Base-by-base conservation (phyloP, 2,113 vertebrate genomes). In the Columba livia region DNA sequence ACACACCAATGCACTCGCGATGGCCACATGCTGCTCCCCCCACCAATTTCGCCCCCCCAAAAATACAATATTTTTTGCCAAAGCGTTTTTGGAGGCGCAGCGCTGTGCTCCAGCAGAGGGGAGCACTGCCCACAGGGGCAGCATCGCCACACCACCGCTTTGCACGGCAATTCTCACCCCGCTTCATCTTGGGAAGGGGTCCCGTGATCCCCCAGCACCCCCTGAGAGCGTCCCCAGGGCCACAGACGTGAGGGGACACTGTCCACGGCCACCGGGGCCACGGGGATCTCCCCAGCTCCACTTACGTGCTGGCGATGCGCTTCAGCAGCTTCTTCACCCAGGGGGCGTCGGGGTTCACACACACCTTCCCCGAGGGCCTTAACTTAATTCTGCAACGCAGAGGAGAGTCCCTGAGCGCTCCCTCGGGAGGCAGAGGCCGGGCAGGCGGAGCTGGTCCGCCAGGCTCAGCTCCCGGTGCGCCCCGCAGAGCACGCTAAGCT, bases 251-350 rank as follows among this genome's bases (percentile, higher is more conserved):
- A 25, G 1, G 11, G 26, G 86, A n/a, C 10, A 34, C 26, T 66
- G 12, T 3, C 56, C 36, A 6, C 36, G 29, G 16, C 36, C 36
- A 18, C 29, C 21, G 0, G 4, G 69, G 44, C 50, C 50, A 32
- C 42, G 60, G 2, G 12, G 16, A 0, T 26, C 74, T 31, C 53
- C 20, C 2, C 25, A 4, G 12, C 53, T 10, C 34, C 4, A 96
- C 96, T 96, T 72, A 97, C 96, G 38, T 90, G 96, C 75, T 36
- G 4, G 85, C 94, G 5, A 97, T 90, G 14, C 93, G 94, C 86
- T 95, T 95, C 88, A 97, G 92, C 48, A 97, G 73, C 36, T 94
- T 97, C 93, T 95, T 95, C 3, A 97, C 96, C 96, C 96, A 97
- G 4, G 85, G 72, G 65, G 83, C 69, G 0, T 96, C 89, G 0